Evolutionary conservation across 2,797 vertebrate species (phyloP).

Genomic region (Crenuchus spilurus): DNA sequence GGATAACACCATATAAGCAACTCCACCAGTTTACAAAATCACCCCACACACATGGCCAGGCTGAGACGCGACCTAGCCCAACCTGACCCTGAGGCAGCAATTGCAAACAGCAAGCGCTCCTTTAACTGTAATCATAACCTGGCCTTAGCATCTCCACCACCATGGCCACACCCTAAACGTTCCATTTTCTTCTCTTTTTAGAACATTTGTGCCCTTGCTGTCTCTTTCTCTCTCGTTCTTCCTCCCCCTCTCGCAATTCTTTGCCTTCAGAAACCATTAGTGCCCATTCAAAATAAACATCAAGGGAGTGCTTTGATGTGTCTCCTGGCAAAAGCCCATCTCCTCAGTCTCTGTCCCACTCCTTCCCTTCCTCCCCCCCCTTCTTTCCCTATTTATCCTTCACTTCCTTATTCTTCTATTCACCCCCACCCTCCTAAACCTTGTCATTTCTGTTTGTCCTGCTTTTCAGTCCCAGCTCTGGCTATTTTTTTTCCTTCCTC

Average conservation of each 20-base stretch:
- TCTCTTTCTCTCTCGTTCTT: conserved; percentile 40
- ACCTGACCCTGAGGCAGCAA: conserved; percentile 6
- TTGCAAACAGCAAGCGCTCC: conserved; percentile 12
- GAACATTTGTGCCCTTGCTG: conserved; percentile 30
- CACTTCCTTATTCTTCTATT: conserved; percentile 19
- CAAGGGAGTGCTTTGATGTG: conserved; percentile 83
- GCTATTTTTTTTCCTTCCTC: conserved; percentile 31
- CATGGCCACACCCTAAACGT: conserved; percentile 38
- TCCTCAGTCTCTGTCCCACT: conserved; percentile 49
- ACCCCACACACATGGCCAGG: background rate
- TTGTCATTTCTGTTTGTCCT: conserved; percentile 38
- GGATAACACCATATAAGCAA: background rate
- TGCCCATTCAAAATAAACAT: conserved; percentile 80
- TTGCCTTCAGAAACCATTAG: conserved; percentile 83
- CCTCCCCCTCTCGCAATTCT: conserved; percentile 72
- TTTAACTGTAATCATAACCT: conserved; percentile 48
- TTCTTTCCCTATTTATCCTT: conserved; percentile 40
- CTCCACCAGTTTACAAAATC: conserved; percentile 8
- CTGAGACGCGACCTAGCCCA: conserved; percentile 1
- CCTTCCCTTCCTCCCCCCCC: conserved; percentile 17
- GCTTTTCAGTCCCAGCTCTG: conserved; percentile 59
- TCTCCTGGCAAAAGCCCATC: conserved; percentile 80
- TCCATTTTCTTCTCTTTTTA: conserved; percentile 32
- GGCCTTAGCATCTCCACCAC: conserved; percentile 35
- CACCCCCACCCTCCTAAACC: conserved; percentile 25